Evolutionary conservation across 2,888 invertebrate species (phyloP), one percentile per base, ranked within the genome.

Genomic region (Lithosia quadra): DNA sequence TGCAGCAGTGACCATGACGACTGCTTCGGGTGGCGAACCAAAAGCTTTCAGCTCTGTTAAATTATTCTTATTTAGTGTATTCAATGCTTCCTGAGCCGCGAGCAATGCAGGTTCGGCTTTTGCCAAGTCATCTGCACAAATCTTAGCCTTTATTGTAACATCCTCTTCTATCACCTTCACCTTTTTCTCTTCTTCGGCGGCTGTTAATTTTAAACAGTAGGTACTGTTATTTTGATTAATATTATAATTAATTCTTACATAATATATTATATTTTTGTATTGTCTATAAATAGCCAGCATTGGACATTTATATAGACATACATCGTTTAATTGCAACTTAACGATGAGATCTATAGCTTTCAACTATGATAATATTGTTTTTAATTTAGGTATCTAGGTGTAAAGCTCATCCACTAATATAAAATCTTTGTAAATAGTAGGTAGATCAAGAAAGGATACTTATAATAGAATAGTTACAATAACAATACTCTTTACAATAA

Each of bases 41-140:
- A 99, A 99, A 0, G 99, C 98, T 88, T 99, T 99, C 86, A 99
- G 91, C 92, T 99, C 99, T 0, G 99, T 99, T 77, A 99, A 92
- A 89, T 99, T 99, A 85, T 97, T 97, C 94, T 99, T 99, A 87
- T 99, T 99, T 33, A 99, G 91, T 0, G 99, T 99, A 86, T 99
- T 97, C 63, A 99, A 92, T 11, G 99, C 99, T 82, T 97, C 98
- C 86, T 98, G 97, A 0, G 99, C 99, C 15, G 98, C 98, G 24
- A 97, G 86, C 33, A 99, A 91, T 0, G 99, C 99, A 0, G 99
- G 99, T 89, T 99, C 98, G 0, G 99, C 99, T 87, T 97, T 98
- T 0, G 96, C 97, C 83, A 99, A 95, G 93, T 99, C 99, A 80
- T 97, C 97, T 68, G 98, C 98, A 88, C 99, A 99, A 74, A 98